These are phyloP conservation scores for Biston betularia DNA, from an alignment of 2,888 invertebrate species.

Conservation along the genomic window DNA sequence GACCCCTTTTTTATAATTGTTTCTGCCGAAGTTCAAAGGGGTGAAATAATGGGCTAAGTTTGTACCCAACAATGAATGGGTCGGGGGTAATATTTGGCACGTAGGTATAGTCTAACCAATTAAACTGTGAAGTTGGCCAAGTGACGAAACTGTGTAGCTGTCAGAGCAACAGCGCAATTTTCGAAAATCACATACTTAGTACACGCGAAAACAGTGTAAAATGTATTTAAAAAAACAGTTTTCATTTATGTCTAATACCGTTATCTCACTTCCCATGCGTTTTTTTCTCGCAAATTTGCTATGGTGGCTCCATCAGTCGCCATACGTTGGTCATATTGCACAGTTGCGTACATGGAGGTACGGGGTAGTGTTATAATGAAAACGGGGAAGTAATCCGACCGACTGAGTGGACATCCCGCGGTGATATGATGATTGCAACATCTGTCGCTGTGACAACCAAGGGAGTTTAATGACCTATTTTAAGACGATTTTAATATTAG, in stretches of 20 bases:
- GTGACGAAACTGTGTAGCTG: neutral
- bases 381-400: conserved; percentile 29
- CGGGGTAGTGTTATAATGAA: conserved; percentile 34
- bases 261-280: no score
- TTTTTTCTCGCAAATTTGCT: no score
- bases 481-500: neutral
- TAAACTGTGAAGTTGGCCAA: neutral
- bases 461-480: neutral
- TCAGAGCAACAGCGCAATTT: no score
- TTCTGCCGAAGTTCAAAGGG: conserved; percentile 40
- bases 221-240: no score
- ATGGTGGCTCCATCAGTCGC: neutral
- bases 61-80: conserved; percentile 41
- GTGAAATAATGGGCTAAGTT: conserved; percentile 44
- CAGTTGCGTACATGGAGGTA: neutral
- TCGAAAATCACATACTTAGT: no score
- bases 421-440: conserved; percentile 52
- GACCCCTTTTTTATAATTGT: conserved; percentile 40
- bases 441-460: conserved; percentile 40
- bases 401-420: conserved; percentile 51
- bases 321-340: neutral
- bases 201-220: no score
- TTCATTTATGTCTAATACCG: no score
- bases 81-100: conserved; percentile 32
- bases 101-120: conserved; percentile 1